Base-by-base conservation (phyloP, 2,113 vertebrate species). In the Rhynchomys soricoides region DNA sequence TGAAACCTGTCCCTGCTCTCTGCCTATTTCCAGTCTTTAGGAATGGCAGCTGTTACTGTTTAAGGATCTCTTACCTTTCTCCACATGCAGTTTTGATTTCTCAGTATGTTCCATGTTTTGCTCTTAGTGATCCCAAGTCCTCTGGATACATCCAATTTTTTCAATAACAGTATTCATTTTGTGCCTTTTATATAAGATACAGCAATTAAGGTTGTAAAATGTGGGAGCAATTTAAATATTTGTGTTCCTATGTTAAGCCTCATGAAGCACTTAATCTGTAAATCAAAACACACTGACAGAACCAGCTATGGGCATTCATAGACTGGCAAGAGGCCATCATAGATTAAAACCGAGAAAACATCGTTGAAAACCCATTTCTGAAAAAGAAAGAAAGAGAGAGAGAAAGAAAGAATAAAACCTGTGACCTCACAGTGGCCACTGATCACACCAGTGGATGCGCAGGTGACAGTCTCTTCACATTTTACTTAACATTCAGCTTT, bases 121-220 rank as follows among this genome's bases (percentile, higher is more conserved):
- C 31, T 89, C 88, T 95, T 94, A 82, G 79, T 45, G 52, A 59
- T 95, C 88, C 94, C 48, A 75, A 89, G 77, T 26, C 83, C 68
- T 43, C 90, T 74, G 5, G 40, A n/a, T 31, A 57, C 82, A 89
- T 12, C 90, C 74, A 86, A 48, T 97, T 97, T 48, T 92, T 78
- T 59, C 79, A 68, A 12, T 68, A 90, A 93, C 86, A 74, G 29
- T 70, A 93, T 93, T 87, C 70, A 96, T 95, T 95, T 93, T 96
- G 95, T 97, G 95, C 77, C 97, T 98, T 98, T 98, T 99, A 98
- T 98, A 98, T 97, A 95, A 97, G 97, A 92, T 90, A 85, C 97
- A 97, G 93, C 97, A 96, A 97, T 97, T 95, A 96, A 91, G 96
- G 96, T 93, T 93, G 83, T 97, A 1, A 7, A 97, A 95, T 66